phyloP scores from a whole-genome alignment of 2,797 vertebrate species.

The Sardinella longiceps region DNA sequence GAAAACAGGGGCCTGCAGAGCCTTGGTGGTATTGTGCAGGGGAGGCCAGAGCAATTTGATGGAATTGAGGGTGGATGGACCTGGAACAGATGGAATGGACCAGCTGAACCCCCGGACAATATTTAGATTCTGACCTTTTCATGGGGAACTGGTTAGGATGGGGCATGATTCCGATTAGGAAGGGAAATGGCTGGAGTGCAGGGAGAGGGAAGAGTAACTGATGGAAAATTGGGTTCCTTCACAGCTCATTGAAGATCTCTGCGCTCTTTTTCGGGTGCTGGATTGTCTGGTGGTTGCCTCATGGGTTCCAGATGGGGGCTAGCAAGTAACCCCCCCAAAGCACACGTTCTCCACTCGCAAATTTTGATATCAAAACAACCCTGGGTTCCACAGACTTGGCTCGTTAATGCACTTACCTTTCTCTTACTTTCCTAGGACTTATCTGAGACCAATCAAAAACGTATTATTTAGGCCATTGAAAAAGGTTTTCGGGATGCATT shows the following conservation, averaged over 20 bases:
- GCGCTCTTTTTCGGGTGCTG: conserved; percentile 63
- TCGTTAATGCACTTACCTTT: not conserved
- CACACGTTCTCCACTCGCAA: conserved; percentile 27
- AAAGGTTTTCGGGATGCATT: not conserved
- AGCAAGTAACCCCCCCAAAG: conserved; percentile 1
- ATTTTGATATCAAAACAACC: conserved; percentile 37
- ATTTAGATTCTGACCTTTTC: conserved; percentile 46
- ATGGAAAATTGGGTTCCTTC: conserved; percentile 81
- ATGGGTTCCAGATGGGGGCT: conserved; percentile 80
- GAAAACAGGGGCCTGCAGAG: conserved; percentile 46
- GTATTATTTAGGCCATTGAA: not conserved
- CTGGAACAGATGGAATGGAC: conserved; percentile 34
- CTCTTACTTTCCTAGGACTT: not conserved
- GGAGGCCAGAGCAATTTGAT: conserved; percentile 57
- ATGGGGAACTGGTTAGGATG: conserved; percentile 44
- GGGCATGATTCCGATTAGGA: conserved; percentile 46
- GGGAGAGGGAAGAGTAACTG: conserved; percentile 65
- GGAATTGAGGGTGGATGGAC: conserved; percentile 55
- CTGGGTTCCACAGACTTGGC: not conserved
- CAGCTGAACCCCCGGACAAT: conserved; percentile 42
- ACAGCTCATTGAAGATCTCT: conserved; percentile 80
- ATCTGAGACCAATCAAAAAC: not conserved
- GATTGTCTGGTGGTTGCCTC: conserved; percentile 75
- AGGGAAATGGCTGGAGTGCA: conserved; percentile 64
- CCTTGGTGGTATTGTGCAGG: conserved; percentile 50